phyloP scores from a whole-genome alignment of 2,113 vertebrate genomes.

The Oxyura jamaicensis region DNA sequence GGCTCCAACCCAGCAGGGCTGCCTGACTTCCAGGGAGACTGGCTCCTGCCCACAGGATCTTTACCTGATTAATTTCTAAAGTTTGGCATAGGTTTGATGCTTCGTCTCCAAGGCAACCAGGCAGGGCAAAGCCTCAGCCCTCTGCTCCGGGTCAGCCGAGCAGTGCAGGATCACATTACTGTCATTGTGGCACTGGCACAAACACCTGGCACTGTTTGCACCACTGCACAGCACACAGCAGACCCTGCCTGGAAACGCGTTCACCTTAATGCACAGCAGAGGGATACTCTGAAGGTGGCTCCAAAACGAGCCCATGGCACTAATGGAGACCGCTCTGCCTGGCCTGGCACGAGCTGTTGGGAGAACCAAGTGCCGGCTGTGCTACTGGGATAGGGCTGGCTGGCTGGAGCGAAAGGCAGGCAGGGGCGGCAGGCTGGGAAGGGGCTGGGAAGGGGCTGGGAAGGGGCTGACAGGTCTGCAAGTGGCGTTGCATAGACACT shows the following conservation, averaged over 20 bases:
- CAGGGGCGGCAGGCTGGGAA: neutral
- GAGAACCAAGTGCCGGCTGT: neutral
- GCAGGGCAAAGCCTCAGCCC: neutral
- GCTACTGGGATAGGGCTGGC: neutral
- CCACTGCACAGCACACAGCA: neutral
- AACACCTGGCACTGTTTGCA: too few relatives aligned
- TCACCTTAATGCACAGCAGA: accelerated
- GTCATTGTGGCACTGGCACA: too few relatives aligned
- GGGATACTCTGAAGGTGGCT: neutral
- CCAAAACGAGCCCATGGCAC: neutral
- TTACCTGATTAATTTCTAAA: neutral
- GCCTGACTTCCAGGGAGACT: neutral
- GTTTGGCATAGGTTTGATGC: neutral
- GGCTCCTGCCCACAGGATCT: neutral
- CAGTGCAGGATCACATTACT: neutral
- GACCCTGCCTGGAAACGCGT: neutral
- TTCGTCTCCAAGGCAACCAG: neutral
- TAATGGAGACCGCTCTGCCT: neutral
- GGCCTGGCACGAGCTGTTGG: neutral
- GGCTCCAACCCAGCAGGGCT: accelerated
- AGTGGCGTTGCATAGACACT: neutral
- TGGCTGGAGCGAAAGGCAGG: neutral
- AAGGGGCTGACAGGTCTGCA: neutral
- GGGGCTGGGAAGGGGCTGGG: too few relatives aligned
- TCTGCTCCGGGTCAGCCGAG: neutral